Evolutionary conservation across 1,140 invertebrate genomes (phyloP), one percentile per base, ranked within the genome.

Genomic region (Lineus longissimus): DNA sequence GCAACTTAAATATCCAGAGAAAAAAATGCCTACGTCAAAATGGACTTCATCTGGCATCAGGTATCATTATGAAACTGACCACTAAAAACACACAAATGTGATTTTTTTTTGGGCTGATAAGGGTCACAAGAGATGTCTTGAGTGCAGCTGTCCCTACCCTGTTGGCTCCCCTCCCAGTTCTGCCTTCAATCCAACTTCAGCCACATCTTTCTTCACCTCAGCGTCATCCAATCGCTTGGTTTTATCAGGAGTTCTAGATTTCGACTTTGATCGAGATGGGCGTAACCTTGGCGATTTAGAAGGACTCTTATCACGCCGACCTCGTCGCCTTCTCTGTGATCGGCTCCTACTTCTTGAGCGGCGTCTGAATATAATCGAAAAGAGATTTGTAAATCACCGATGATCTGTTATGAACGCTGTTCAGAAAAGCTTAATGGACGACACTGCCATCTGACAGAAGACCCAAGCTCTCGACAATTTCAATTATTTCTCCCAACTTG

Each of bases 131-230:
- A n/a, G n/a, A n/a, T n/a, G n/a, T n/a, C n/a, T n/a, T n/a, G n/a
- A 19, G 9, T 27, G n/a, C 47, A 6, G n/a, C 19, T 51, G n/a
- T n/a, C 4, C 47, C n/a, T n/a, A 51, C 47, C 47, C 25, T n/a
- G 19, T 7, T 51, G n/a, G 47, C 47, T 51, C 47, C 25, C 4
- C 47, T 51, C 47, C n/a, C 11, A 25, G n/a, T 29, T 17, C 23
- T 29, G n/a, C 27, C n/a, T 57, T 57, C 11, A 55, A 55, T 23
- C 15, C 23, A 22, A 22, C 23, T 25, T 57, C 55, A 29, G 19
- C 30, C 27, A 11, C 19, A 7, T 57, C 30, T 29, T 67, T 75
- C 81, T 81, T 84, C 81, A 62, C 85, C 82, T 70, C 82, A 76
- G 64, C 82, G 80, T 60, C 83, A 78, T 67, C 63, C 30, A 55